Evolutionary conservation across 2,113 vertebrate species (phyloP).

Genomic region (Atherinomorus stipes): DNA sequence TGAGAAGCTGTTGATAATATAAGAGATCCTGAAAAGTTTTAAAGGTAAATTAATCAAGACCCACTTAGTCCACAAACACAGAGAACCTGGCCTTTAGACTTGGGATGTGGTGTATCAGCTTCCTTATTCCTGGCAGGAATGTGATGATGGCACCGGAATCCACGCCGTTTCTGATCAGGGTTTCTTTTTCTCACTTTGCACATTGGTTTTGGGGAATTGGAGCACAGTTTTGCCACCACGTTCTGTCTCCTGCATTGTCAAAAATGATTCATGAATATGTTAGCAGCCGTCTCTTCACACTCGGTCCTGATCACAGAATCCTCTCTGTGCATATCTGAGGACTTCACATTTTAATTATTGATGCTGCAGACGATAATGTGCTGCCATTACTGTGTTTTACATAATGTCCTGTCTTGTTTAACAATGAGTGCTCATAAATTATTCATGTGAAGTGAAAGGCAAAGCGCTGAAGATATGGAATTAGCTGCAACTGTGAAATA

Average conservation of each 20-base stretch:
- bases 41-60: too few species aligned
- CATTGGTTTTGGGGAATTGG: slow-evolving; percentile 28
- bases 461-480: slow-evolving; percentile 2
- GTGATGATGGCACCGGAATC: slow-evolving; percentile 20
- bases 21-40: too few species aligned
- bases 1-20: too few species aligned
- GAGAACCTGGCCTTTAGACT: neutral
- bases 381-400: slow-evolving; percentile 62
- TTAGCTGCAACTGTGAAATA: neutral
- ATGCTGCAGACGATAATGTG: slow-evolving; percentile 62
- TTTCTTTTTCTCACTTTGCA: slow-evolving; percentile 39
- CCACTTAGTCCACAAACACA: neutral
- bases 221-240: slow-evolving; percentile 26
- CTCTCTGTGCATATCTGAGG: slow-evolving; percentile 25
- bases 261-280: slow-evolving; percentile 63
- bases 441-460: slow-evolving; percentile 52
- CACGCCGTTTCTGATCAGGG: slow-evolving; percentile 9
- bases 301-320: slow-evolving; percentile 16
- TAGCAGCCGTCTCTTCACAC: slow-evolving; percentile 51
- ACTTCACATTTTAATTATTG: slow-evolving; percentile 69
- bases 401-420: slow-evolving; percentile 61
- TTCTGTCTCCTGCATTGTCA: slow-evolving; percentile 33
- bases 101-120: neutral
- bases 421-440: slow-evolving; percentile 55
- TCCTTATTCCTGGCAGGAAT: neutral